These are phyloP conservation scores for Scomberomorus guttatus DNA, from an alignment of 2,797 vertebrate genomes.

Conservation along the genomic window DNA sequence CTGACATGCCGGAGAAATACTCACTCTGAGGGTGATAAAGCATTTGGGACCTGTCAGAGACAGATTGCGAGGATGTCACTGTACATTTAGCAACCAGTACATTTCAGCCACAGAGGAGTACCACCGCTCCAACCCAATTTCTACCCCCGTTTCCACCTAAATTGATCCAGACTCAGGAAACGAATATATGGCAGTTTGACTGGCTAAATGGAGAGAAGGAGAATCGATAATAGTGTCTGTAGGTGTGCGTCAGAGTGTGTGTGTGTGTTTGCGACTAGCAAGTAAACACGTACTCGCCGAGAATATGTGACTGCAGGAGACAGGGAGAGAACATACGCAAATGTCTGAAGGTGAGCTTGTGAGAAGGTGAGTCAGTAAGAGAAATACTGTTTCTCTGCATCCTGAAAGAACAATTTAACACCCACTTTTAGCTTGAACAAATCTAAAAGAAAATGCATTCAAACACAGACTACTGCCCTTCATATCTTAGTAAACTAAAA, in stretches of 20 bases:
- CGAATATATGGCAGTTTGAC: constrained; percentile 6
- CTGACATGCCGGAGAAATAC: constrained; percentile 45
- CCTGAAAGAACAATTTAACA: background rate
- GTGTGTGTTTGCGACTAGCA: background rate
- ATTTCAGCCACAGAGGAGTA: constrained; percentile 28
- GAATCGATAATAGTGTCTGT: constrained; percentile 21
- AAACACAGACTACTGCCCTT: background rate
- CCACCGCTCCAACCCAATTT: constrained; percentile 8
- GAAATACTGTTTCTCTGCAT: background rate
- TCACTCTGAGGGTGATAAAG: constrained; percentile 52
- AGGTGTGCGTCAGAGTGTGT: background rate
- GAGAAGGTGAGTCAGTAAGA: background rate
- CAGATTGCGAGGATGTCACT: constrained; percentile 39
- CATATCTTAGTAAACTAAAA: too few relatives aligned
- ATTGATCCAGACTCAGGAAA: constrained; percentile 47
- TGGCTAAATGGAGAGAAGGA: background rate
- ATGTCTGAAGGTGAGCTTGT: background rate
- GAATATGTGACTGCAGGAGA: background rate
- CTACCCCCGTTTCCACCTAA: constrained; percentile 29
- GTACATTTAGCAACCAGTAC: constrained; percentile 40
- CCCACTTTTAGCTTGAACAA: background rate
- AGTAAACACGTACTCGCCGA: too few relatives aligned
- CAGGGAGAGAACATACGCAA: background rate
- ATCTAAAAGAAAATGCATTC: background rate
- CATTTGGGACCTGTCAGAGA: constrained; percentile 43